A percentile compares a stretch with the other conserved stretches of the same genome.
phyloP scores from a whole-genome alignment of 2,113 vertebrate species.

The Colinus virginianus region DNA sequence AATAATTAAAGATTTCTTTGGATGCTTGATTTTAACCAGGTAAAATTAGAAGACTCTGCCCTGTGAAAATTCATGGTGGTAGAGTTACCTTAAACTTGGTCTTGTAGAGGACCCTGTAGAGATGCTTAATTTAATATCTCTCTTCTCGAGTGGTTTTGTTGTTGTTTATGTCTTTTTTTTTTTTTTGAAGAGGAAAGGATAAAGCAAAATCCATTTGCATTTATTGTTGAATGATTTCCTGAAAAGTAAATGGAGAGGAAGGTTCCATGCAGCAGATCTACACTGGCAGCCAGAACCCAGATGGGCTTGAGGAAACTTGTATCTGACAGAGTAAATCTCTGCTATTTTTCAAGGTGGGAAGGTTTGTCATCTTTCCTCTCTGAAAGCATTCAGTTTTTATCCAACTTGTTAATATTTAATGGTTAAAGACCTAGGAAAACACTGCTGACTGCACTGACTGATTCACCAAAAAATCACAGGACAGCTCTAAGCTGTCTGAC shows the following conservation, averaged over 20 bases:
- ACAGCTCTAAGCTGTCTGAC: not conserved
- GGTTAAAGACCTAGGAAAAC: not conserved
- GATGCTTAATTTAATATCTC: not conserved
- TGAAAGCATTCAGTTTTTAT: not conserved
- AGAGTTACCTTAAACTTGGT: not conserved
- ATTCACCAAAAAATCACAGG: accelerated
- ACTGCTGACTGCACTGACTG: accelerated
- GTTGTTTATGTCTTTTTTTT: not conserved
- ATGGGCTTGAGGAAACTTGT: not conserved
- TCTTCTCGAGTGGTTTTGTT: not conserved
- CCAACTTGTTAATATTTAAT: not conserved
- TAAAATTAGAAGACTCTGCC: not conserved
- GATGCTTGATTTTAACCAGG: not conserved
- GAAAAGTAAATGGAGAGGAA: not conserved
- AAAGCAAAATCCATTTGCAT: not conserved
- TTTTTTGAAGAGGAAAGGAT: accelerated
- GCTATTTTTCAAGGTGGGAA: not conserved
- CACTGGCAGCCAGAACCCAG: not conserved
- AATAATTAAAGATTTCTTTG: not conserved
- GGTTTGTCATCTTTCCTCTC: not conserved
- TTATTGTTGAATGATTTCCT: not conserved
- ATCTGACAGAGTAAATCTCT: not conserved
- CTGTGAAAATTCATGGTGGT: not conserved
- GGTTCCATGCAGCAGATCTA: not conserved
- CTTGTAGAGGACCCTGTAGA: not conserved